A percentile compares a stretch with the other conserved stretches of the same genome.
These are phyloP conservation scores for Ericerus pela DNA, from an alignment of 1,140 invertebrate genomes.

Conservation along the genomic window DNA sequence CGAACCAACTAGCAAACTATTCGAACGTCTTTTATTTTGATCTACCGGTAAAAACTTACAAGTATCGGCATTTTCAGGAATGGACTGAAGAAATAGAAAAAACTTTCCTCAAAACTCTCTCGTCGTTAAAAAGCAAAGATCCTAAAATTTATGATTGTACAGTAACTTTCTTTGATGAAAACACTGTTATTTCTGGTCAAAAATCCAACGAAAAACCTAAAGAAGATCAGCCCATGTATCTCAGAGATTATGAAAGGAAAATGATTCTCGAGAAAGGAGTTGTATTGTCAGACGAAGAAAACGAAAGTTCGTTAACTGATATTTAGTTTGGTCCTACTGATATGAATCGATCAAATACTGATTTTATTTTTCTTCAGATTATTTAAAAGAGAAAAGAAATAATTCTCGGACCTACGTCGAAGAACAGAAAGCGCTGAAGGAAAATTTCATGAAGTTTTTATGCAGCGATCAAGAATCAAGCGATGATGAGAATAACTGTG, in stretches of 20 bases:
- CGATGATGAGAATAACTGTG: constrained; percentile 36
- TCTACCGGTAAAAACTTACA: background rate
- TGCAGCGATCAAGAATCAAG: constrained; percentile 35
- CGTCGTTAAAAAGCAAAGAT: constrained; percentile 73
- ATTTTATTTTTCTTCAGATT: constrained; percentile 18
- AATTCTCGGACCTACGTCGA: constrained; percentile 44
- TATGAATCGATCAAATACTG: background rate
- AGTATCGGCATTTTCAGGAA: constrained; percentile 22
- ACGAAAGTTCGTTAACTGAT: background rate
- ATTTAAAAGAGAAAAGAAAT: constrained; percentile 18
- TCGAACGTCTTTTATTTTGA: background rate
- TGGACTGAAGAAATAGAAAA: constrained; percentile 53
- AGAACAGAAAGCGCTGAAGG: constrained; percentile 51
- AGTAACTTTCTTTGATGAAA: constrained; percentile 50
- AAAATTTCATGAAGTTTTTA: constrained; percentile 42
- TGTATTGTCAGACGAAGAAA: constrained; percentile 38
- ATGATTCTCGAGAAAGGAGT: constrained; percentile 54
- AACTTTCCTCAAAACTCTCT: constrained; percentile 70
- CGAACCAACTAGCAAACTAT: background rate
- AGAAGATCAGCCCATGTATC: constrained; percentile 36
- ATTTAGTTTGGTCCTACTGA: background rate
- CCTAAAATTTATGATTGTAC: constrained; percentile 70
- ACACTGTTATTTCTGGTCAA: constrained; percentile 25
- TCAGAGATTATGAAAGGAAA: constrained; percentile 69
- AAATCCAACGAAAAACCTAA: constrained; percentile 22